These are phyloP conservation scores for Laticauda colubrina DNA, from an alignment of 2,113 vertebrate species.

Conservation along the genomic window DNA sequence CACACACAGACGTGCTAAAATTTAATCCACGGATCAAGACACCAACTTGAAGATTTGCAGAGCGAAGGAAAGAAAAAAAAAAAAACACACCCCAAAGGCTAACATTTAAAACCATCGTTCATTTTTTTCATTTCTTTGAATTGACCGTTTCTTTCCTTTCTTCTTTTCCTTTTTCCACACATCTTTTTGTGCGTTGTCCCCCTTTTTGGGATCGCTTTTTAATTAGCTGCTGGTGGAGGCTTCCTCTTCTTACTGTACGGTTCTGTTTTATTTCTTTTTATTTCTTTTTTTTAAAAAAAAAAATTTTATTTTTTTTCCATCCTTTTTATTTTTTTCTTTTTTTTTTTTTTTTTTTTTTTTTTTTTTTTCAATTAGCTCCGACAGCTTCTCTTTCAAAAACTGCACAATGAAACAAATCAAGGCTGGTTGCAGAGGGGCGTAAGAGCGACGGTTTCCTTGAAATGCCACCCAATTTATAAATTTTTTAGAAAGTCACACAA, in stretches of 20 bases:
- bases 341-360: neutral
- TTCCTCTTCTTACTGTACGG: neutral
- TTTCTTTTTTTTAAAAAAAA: too few relatives aligned
- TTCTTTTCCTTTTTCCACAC: neutral
- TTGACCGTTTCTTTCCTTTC: neutral
- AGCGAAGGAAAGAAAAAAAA: too few relatives aligned
- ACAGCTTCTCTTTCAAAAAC: neutral
- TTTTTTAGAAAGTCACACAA: neutral
- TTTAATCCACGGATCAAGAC: too few relatives aligned
- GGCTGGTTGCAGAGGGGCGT: neutral
- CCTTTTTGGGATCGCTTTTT: too few relatives aligned
- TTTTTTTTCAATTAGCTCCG: neutral
- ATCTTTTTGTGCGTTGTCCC: neutral
- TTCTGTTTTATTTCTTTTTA: neutral
- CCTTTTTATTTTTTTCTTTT: neutral
- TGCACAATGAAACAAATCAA: neutral
- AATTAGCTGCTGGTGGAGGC: neutral
- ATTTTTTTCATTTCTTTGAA: neutral
- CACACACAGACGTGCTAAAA: too few relatives aligned
- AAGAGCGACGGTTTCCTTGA: neutral
- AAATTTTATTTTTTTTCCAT: too few relatives aligned
- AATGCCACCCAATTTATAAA: neutral
- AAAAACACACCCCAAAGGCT: too few relatives aligned
- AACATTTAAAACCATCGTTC: too few relatives aligned
- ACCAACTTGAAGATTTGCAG: too few relatives aligned